These are phyloP conservation scores for Poeciliopsis presidionis DNA, from an alignment of 2,797 vertebrate species.

Conservation along the genomic window DNA sequence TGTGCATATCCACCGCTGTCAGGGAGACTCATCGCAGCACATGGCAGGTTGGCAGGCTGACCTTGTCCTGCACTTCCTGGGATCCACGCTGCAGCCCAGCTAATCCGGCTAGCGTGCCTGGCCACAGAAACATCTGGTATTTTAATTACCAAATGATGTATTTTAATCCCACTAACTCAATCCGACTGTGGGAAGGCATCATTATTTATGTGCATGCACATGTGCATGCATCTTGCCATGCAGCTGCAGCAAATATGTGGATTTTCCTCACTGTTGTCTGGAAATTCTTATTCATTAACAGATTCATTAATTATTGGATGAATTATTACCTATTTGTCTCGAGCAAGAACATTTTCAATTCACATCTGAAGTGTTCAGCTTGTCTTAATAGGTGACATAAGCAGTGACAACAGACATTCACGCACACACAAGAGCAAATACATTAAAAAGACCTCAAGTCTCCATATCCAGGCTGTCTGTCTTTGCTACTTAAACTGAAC, in stretches of 20 bases:
- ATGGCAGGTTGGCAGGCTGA: conserved; percentile 64
- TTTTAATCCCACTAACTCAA: conserved; percentile 72
- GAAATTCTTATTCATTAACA: conserved; percentile 1
- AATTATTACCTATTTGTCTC: background rate
- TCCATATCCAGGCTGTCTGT: conserved; percentile 52
- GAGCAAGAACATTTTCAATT: conserved; percentile 23
- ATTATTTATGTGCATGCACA: conserved; percentile 18
- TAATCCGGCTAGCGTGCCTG: conserved; percentile 65
- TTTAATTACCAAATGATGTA: conserved; percentile 70
- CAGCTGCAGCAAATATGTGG: conserved; percentile 8
- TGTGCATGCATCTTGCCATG: conserved; percentile 6
- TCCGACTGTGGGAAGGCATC: conserved; percentile 35
- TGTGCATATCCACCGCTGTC: conserved; percentile 58
- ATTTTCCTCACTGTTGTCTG: conserved; percentile 2
- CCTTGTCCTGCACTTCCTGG: conserved; percentile 70
- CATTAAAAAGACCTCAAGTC: conserved; percentile 48
- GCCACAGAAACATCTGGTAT: conserved; percentile 68
- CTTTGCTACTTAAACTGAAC: conserved; percentile 57
- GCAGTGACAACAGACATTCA: conserved; percentile 23
- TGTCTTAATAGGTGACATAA: conserved; percentile 40
- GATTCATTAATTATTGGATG: background rate
- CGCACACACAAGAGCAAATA: background rate
- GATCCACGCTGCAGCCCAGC: conserved; percentile 36
- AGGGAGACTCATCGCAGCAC: conserved; percentile 60
- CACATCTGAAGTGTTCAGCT: conserved; percentile 43